Percentiles rank a stretch among this genome's conserved stretches.
phyloP scores from a whole-genome alignment of 2,797 vertebrate species.

The Pitangus sulphuratus region DNA sequence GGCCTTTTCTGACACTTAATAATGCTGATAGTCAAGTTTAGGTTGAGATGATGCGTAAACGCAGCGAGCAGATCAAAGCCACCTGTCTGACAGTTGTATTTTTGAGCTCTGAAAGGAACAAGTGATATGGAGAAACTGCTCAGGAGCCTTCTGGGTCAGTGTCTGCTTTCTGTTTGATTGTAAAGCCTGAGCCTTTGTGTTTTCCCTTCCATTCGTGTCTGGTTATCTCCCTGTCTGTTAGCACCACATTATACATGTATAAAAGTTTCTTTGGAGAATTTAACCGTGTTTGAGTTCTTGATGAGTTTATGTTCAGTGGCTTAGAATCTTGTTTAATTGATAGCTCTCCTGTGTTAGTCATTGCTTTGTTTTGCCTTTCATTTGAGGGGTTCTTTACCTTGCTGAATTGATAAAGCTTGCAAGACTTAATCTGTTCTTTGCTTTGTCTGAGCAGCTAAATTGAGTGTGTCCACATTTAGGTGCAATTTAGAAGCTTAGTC shows the following conservation, averaged over 20 bases:
- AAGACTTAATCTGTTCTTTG: constrained; percentile 4
- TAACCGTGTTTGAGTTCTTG: not conserved
- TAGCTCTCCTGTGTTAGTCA: not conserved
- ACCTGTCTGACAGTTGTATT: not conserved
- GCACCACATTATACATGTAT: not conserved
- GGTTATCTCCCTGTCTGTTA: not conserved
- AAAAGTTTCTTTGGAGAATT: not conserved
- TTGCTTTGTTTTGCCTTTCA: not conserved
- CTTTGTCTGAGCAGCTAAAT: constrained; percentile 22
- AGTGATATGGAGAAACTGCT: not conserved
- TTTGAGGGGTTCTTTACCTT: not conserved
- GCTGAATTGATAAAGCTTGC: constrained; percentile 29
- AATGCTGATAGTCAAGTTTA: not conserved
- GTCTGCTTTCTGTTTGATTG: not conserved
- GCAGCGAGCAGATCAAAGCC: constrained; percentile 14
- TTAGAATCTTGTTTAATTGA: not conserved
- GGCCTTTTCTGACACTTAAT: not conserved
- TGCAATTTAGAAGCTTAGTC: constrained; percentile 55
- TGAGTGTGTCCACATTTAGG: constrained; percentile 35
- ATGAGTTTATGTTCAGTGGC: not conserved
- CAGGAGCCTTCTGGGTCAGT: not conserved
- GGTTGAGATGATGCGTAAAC: not conserved
- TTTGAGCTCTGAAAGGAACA: not conserved
- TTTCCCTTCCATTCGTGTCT: not conserved
- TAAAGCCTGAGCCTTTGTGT: not conserved